Conservation (phyloP, 2,113 vertebrate species). For the Pelecanus crispus region DNA sequence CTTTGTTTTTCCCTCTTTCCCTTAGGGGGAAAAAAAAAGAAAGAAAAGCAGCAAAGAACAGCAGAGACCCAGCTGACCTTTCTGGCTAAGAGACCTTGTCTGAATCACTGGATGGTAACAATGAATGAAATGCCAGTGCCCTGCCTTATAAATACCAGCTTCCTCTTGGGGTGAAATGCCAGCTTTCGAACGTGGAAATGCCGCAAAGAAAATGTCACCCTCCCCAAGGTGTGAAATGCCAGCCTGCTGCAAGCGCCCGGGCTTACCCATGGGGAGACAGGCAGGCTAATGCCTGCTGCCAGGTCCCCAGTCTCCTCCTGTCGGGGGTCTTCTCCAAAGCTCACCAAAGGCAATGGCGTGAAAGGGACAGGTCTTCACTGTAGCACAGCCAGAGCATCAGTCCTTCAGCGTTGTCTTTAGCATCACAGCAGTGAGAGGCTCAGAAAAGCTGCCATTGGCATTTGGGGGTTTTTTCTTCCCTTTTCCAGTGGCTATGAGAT, state of each 20-base stretch:
- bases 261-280: background rate
- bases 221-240: conserved; percentile 57
- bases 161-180: conserved; percentile 62
- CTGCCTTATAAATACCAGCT: conserved; percentile 58
- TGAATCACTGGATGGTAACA: conserved; percentile 62
- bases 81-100: conserved; percentile 57
- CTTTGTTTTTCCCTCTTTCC: background rate
- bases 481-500: background rate
- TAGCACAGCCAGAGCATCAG: background rate
- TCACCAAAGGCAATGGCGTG: fast-evolving
- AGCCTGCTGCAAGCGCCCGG: background rate
- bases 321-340: background rate
- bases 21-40: background rate
- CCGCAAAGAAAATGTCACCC: conserved; percentile 60
- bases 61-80: conserved; percentile 55
- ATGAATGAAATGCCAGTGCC: conserved; percentile 67
- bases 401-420: background rate
- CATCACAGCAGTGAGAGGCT: background rate
- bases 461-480: background rate
- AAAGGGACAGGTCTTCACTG: background rate
- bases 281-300: background rate
- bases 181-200: conserved; percentile 22
- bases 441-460: background rate
- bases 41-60: conserved; percentile 34
- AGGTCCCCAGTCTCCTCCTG: background rate